Evolutionary conservation across 2,888 invertebrate species (phyloP), one percentile per base, ranked within the genome.

Genomic region (Panzeria rudis): DNA sequence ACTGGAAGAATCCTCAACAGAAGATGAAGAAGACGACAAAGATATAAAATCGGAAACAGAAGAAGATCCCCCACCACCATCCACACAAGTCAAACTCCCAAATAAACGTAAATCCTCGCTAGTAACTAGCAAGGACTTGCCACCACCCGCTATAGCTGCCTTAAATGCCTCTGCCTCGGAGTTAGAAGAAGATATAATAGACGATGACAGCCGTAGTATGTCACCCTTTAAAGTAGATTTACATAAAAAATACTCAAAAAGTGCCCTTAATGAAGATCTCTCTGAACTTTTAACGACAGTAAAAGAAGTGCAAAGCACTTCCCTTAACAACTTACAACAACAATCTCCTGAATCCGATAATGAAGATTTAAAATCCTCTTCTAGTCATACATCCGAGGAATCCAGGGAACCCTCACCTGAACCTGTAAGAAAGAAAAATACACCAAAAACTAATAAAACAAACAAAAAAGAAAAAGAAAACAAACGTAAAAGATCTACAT

Each of bases 221-320:
- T 92, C 92, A 0, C 92, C 91, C 0, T 92, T 92, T 73, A 92
- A 92, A 81, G 91, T 92, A 77, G 92, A 92, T 89, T 89, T 92
- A 82, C 92, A 92, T 87, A 92, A 92, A 85, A 92, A 92, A 90
- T 92, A 92, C 89, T 92, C 92, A 81, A 92, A 92, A 91, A 92
- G 92, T 90, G 92, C 92, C 82, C 90, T 91, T 87, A 91, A 91
- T 86, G 91, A 91, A 86, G 92, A 91, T 88, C 89, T 90, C 66
- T 90, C 91, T 76, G 90, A 91, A 86, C 86, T 91, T 82, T 86
- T 91, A 83, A 91, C 90, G 11, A 90, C 90, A 5, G 91, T 90
- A 0, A 91, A 91, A 66, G 91, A 91, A 85, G 89, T 90, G 47
- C 88, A 88, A 52, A 88, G 87, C 54, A 88, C 88, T 32, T 87